Evolutionary conservation across 2,888 invertebrate genomes (phyloP), one percentile per base, ranked within the genome.

Genomic region (Drosophila yooni): DNA sequence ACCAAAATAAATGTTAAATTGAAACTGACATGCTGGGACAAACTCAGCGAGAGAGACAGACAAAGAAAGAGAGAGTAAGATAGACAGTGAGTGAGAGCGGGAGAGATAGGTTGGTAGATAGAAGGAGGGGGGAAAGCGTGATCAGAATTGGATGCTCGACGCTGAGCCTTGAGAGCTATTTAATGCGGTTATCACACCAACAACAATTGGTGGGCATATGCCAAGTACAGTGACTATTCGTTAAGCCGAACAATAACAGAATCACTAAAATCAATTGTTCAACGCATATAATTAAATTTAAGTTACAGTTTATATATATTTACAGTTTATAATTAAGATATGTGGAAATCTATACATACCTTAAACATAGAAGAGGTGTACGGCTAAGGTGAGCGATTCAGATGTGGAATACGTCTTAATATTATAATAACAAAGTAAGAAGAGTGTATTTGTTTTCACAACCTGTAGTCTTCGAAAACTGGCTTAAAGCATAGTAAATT

Each of bases 1-100:
- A 75, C 64, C 68, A 75, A 88, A 89, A 89, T 88, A 82, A 85
- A 89, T 89, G 83, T 85, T 74, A 88, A 88, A 85, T 85, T 88
- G 86, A 88, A 85, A 82, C 74, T 89, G 90, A 85, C 88, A 77
- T 68, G 79, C 83, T 87, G 76, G 74, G 85, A 75, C 88, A 83
- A 43, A 25, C 54, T 50, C 57, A 60, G 27, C 2, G 21, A 27
- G 25, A 34, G 29, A 36, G 10, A 54, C 10, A 36, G 31, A 11
- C 5, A 18, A 15, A n/a, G 11, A 21, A 13, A 21, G 18, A 25
- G 54, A 21, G 21, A 33, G 21, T 2, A 6, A 33, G 40, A 10
- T 0, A 10, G 18, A 6, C 18, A 46, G 3, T 34, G 5, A 18
- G 18, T 13, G 27, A 25, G 15, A 4, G 18, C 5, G 36, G 10